Evolutionary conservation across 2,888 invertebrate genomes (phyloP), one percentile per base, ranked within the genome.

Genomic region (Gortyna flavago): DNA sequence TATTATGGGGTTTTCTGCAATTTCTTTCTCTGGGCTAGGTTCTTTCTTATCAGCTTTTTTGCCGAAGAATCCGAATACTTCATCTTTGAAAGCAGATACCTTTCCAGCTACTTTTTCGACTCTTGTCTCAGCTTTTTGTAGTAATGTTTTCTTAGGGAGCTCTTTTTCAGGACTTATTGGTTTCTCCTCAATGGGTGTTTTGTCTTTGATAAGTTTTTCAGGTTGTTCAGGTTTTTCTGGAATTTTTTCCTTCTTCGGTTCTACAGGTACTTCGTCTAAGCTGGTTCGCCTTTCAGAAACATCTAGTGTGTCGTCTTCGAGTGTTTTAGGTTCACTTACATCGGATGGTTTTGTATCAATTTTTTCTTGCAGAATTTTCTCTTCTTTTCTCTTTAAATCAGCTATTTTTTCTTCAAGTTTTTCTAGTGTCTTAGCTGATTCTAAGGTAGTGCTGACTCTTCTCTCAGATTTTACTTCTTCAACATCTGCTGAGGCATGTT

Each of bases 361-460:
- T 73, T 75, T 72, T 9, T 74, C 76, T 54, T 59, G 65, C 16
- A 75, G 13, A 74, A n/a, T 29, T 72, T 77, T 69, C 7, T 74
- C 91, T 79, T 94, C 95, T 85, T 91, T 94, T 81, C 90, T 93
- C 84, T 94, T 96, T 54, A 96, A 85, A 76, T 95, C 93, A 6
- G 94, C 90, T 44, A 96, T 94, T 92, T 95, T 96, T 91, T 96
- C 96, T 91, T 96, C 96, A 44, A 96, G 87, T 78, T 95, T 96
- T 92, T 96, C 96, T 78, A 96, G 87, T 11, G 96, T 96, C 89
- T 95, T 96, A 5, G 96, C 94, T 35, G 95, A 93, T 83, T 95
- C 93, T 81, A 94, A 89, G n/a, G 95, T 93, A 0, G 88, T 84
- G 64, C 92, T 94, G 35, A 95, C 75, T 81, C 87, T 90, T 83